phyloP scores from a whole-genome alignment of 1,140 invertebrate species.

The Leptonema lineaticorne region DNA sequence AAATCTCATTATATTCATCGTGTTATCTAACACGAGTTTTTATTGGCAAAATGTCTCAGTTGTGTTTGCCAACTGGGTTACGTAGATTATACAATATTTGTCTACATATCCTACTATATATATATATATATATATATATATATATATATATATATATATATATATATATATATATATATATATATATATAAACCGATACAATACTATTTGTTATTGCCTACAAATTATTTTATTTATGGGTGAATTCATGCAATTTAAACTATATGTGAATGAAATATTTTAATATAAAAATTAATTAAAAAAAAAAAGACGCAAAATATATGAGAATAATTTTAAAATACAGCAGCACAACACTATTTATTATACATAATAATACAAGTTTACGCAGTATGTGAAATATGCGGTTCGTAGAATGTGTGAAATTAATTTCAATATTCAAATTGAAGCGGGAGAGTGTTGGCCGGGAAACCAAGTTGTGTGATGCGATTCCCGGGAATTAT shows the following conservation, averaged over 20 bases:
- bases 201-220: no score
- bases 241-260: no score
- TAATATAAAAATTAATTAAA: no score
- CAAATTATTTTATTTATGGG: no score
- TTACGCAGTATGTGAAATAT: not conserved
- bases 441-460: conserved; percentile 4
- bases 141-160: not conserved
- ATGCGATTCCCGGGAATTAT: conserved; percentile 3
- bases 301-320: no score
- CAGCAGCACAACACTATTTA: no score
- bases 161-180: not conserved
- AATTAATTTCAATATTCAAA: conserved; percentile 30
- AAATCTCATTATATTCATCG: no score
- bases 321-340: no score
- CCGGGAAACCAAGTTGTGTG: conserved; percentile 4
- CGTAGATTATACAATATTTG: not conserved
- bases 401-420: not conserved
- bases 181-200: not conserved
- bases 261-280: no score
- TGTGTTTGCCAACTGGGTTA: not conserved
- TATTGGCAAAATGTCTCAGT: no score
- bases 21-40: no score
- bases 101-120: not conserved
- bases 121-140: not conserved
- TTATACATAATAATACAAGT: not conserved